Evolutionary conservation across 2,113 vertebrate species (phyloP), one percentile per base, ranked within the genome.

Genomic region (Malurus melanocephalus): DNA sequence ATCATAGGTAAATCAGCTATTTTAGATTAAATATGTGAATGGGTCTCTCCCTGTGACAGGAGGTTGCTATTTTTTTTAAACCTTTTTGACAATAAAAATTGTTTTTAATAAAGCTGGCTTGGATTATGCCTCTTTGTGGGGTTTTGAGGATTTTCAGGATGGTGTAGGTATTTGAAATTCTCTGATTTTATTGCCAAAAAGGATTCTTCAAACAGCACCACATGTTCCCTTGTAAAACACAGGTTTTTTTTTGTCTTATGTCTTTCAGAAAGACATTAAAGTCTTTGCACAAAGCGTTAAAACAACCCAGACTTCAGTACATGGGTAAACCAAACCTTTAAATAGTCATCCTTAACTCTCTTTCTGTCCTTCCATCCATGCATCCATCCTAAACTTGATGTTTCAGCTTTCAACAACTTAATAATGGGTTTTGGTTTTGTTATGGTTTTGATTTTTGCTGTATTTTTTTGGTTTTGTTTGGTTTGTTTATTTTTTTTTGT

Each of bases 221-320:
- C 5, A 1, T 49, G 13, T 49, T 71, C 16, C 11, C 11, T 75
- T 51, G 16, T 38, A 12, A 76, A 9, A 8, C 13, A 32, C 16
- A 13, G 5, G 16, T 42, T 59, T 52, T 33, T 33, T 33, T 87
- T 69, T 64, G 3, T 27, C 16, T 69, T 48, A 10, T 3, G 33
- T 7, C 9, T 80, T 72, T 85, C 22, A 65, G 27, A 61, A 93
- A 13, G 13, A 35, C 2, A 32, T 33, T 46, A 9, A 57, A 59
- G 2, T 30, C 14, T 33, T 43, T 11, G 3, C 10, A 53, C 13
- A 66, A 51, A 55, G 4, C 60, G 1, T 49, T 72, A 28, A 60
- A 65, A 8, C 3, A 53, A 27, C 16, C 15, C 2, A 28, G 9
- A 23, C 8, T 65, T 2, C 16, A 55, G 2, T 7, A 22, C 0